Evolutionary conservation across 2,113 vertebrate species (phyloP).

Genomic region (Parus major): DNA sequence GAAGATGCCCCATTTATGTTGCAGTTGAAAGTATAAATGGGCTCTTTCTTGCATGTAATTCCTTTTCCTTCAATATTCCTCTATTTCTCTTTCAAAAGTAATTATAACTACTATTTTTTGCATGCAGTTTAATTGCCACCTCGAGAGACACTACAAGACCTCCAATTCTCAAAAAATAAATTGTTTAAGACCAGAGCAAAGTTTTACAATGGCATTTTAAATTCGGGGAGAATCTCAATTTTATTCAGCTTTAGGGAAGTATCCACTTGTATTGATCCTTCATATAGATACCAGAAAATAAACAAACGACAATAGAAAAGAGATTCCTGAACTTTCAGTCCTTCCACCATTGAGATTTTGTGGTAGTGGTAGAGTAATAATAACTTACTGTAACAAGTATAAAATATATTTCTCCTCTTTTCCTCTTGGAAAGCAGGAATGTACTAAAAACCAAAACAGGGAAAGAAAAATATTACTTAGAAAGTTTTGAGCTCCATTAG

Average conservation of each 20-base stretch:
- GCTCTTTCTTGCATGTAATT: background rate
- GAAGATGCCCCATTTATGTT: background rate
- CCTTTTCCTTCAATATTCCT: background rate
- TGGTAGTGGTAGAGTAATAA: background rate
- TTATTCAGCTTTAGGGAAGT: background rate
- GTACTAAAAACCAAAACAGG: background rate
- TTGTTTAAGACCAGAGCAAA: background rate
- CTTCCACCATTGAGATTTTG: background rate
- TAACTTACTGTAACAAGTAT: background rate
- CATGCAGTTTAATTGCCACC: background rate
- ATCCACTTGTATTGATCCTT: background rate
- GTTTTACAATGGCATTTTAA: background rate
- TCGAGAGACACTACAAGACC: background rate
- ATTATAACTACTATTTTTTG: background rate
- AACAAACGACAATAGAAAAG: too few relatives aligned
- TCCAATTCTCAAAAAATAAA: background rate
- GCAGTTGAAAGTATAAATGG: background rate
- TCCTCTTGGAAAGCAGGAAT: background rate
- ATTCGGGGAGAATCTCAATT: background rate
- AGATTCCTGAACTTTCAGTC: background rate
- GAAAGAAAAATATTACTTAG: background rate
- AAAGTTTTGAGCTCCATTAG: background rate
- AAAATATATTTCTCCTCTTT: background rate
- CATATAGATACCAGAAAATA: background rate
- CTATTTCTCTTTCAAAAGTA: background rate